Percentiles rank a stretch among this genome's conserved stretches.
These are phyloP conservation scores for Cassiopea xamachana DNA, from an alignment of 30 jellyfish, hydroid and myxozoan genomes.

Conservation along the genomic window DNA sequence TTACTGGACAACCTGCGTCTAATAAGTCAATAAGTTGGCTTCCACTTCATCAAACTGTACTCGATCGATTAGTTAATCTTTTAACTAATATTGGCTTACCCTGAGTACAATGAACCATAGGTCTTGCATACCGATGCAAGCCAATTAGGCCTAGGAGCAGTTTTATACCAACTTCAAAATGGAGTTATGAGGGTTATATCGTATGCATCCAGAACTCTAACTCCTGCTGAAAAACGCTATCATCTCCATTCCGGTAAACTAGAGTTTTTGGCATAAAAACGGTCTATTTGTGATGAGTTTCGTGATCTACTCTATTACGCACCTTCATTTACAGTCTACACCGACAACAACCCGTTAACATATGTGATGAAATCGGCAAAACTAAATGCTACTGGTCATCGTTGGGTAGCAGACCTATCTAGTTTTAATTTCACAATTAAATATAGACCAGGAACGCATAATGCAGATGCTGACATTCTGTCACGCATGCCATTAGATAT, in stretches of 20 bases:
- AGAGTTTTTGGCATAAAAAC: slow-evolving; percentile 54
- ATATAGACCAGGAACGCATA: slow-evolving; percentile 46
- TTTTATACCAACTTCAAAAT: slow-evolving; percentile 46
- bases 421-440: slow-evolving; percentile 38
- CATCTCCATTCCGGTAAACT: slow-evolving; percentile 44
- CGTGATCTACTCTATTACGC: slow-evolving; percentile 47
- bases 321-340: slow-evolving; percentile 30
- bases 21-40: slow-evolving; percentile 39
- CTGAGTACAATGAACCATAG: slow-evolving; percentile 36
- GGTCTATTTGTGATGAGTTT: slow-evolving; percentile 65
- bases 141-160: slow-evolving; percentile 51
- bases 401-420: slow-evolving; percentile 62
- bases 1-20: slow-evolving; percentile 29
- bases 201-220: slow-evolving; percentile 37
- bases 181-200: slow-evolving; percentile 45
- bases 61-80: slow-evolving; percentile 26
- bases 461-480: slow-evolving; percentile 56
- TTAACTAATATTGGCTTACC: slow-evolving; percentile 46
- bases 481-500: slow-evolving; percentile 54
- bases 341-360: slow-evolving; percentile 64
- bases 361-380: slow-evolving; percentile 54
- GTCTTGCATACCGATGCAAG: slow-evolving; percentile 70
- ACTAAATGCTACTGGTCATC: slow-evolving; percentile 57
- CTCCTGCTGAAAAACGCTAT: slow-evolving; percentile 49
- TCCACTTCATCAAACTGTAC: slow-evolving; percentile 11